Percentiles rank a stretch among this genome's conserved stretches.
These are phyloP conservation scores for Polypedilum vanderplanki DNA, from an alignment of 1,140 invertebrate genomes.

Conservation along the genomic window DNA sequence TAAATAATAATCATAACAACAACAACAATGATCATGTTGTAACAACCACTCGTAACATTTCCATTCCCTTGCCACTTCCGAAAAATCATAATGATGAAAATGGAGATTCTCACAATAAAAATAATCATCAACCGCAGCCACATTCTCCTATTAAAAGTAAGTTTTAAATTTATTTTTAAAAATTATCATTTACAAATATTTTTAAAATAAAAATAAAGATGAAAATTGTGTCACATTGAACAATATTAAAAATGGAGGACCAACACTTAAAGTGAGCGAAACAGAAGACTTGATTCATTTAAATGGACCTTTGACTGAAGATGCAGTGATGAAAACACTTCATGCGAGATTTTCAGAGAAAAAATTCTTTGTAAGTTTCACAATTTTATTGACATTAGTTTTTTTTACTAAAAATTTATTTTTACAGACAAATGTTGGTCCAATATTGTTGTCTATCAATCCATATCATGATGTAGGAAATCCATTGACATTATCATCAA, in stretches of 20 bases:
- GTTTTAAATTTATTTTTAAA: conserved; percentile 8
- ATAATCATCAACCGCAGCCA: neutral
- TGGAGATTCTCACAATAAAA: neutral
- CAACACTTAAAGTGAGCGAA: conserved; percentile 39
- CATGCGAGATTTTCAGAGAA: conserved; percentile 79
- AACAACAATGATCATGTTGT: neutral
- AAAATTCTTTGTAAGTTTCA: conserved; percentile 78
- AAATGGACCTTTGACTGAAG: conserved; percentile 84
- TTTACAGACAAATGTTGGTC: conserved; percentile 83
- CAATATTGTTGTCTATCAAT: conserved; percentile 82
- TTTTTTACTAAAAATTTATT: conserved; percentile 23
- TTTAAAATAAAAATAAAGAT: neutral
- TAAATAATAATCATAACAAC: conserved; percentile 13
- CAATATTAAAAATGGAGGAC: conserved; percentile 33
- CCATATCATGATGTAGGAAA: conserved; percentile 80
- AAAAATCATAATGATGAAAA: neutral
- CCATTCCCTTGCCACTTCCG: conserved; percentile 2
- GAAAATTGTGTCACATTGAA: conserved; percentile 1
- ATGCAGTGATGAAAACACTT: conserved; percentile 83
- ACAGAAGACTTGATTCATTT: conserved; percentile 88
- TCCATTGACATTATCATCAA: conserved; percentile 78
- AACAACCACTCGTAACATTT: neutral
- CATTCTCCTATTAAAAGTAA: neutral
- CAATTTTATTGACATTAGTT: conserved; percentile 32
- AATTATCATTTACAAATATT: neutral